A percentile compares a stretch with the other conserved stretches of the same genome.
These are phyloP conservation scores for Epirrhoe tristata DNA, from an alignment of 2,888 invertebrate genomes.

Conservation along the genomic window DNA sequence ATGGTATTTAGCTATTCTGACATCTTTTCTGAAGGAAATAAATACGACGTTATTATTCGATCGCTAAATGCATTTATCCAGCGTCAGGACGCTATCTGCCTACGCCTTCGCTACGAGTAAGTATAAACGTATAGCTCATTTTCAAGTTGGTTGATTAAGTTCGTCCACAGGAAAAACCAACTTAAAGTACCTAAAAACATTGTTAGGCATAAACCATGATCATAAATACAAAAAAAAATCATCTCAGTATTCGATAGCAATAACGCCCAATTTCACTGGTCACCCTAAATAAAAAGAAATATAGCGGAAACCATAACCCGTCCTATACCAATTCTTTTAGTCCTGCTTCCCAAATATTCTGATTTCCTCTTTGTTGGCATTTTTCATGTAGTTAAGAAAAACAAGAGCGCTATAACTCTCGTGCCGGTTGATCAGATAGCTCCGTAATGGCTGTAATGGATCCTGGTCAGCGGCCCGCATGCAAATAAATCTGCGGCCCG, in stretches of 20 bases:
- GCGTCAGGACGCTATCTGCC: too few species aligned
- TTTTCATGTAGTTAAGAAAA: slow-evolving; percentile 81
- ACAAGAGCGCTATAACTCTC: slow-evolving; percentile 83
- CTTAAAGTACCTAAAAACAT: too few species aligned
- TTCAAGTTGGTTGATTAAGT: too few species aligned
- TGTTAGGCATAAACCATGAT: slow-evolving; percentile 12
- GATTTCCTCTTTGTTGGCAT: slow-evolving; percentile 67
- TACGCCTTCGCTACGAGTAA: too few species aligned
- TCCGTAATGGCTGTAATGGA: slow-evolving; percentile 84
- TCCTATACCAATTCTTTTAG: slow-evolving; percentile 65
- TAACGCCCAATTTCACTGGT: slow-evolving; percentile 49
- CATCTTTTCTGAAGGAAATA: neutral
- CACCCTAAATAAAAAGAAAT: slow-evolving; percentile 68
- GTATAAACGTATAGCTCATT: too few species aligned
- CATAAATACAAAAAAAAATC: slow-evolving; percentile 40
- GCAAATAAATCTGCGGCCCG: slow-evolving; percentile 85
- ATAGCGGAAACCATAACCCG: slow-evolving; percentile 80
- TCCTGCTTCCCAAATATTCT: slow-evolving; percentile 67
- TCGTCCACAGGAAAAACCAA: too few species aligned
- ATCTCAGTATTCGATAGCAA: slow-evolving; percentile 41
- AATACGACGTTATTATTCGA: too few species aligned
- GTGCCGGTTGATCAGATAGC: slow-evolving; percentile 83
- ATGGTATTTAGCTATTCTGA: slow-evolving; percentile 3
- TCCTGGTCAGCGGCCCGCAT: slow-evolving; percentile 86
- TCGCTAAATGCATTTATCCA: too few species aligned